These are phyloP conservation scores for Eudyptes chrysolophus DNA, from an alignment of 2,113 vertebrate genomes.

Conservation along the genomic window DNA sequence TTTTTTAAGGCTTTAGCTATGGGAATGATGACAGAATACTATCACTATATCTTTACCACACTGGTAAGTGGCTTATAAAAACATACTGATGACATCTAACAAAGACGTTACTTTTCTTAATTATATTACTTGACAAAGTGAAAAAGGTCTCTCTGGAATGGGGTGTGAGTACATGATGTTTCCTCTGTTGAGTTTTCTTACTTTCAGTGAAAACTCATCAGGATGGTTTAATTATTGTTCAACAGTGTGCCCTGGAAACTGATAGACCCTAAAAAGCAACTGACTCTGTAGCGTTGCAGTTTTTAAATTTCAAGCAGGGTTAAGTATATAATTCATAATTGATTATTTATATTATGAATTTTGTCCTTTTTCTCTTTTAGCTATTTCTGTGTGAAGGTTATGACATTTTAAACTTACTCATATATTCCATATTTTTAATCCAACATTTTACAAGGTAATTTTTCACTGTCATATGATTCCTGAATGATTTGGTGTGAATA, in stretches of 20 bases:
- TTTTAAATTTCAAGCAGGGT: not conserved
- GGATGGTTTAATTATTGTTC: not conserved
- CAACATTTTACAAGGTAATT: not conserved
- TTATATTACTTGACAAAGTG: not conserved
- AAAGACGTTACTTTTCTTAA: not conserved
- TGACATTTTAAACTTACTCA: not conserved
- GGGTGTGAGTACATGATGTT: not conserved
- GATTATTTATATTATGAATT: not conserved
- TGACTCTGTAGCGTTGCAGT: not conserved
- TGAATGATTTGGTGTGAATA: not conserved
- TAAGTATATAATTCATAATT: not conserved
- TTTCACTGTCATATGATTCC: not conserved
- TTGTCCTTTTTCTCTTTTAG: not conserved
- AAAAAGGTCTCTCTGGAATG: not conserved
- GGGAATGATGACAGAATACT: slow-evolving; percentile 99
- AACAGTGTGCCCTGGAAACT: not conserved
- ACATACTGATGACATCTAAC: not conserved
- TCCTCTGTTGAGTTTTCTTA: slow-evolving; percentile 15
- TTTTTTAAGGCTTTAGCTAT: slow-evolving; percentile 91
- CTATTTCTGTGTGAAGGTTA: not conserved
- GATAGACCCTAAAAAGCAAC: not conserved
- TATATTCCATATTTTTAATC: not conserved
- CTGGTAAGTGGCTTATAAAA: slow-evolving; percentile 85
- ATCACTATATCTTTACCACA: slow-evolving; percentile 99
- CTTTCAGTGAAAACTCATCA: not conserved